Conservation (phyloP, 2,797 vertebrate species). For the Rachycentron canadum region DNA sequence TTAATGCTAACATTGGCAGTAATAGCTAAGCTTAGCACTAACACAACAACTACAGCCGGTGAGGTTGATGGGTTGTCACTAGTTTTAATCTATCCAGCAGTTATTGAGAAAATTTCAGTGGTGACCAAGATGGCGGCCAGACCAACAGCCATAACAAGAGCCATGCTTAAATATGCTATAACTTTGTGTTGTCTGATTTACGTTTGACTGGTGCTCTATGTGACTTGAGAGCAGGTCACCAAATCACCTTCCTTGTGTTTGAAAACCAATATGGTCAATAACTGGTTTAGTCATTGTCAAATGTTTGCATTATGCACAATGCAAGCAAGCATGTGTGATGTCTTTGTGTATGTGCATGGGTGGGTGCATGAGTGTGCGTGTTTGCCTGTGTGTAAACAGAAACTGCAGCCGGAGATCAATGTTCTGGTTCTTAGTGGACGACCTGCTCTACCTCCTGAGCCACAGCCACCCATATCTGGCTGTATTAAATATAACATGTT, state of each 20-base stretch:
- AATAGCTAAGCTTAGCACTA: background rate
- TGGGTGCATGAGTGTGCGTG: constrained; percentile 8
- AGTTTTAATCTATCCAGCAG: background rate
- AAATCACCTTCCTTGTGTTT: background rate
- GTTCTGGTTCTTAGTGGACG: too few relatives aligned
- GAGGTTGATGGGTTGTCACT: background rate
- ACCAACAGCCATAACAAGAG: too few relatives aligned
- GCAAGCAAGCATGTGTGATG: background rate
- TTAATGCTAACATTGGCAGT: background rate
- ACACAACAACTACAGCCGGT: background rate
- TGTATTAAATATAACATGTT: too few relatives aligned
- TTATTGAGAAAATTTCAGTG: background rate
- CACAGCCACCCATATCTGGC: too few relatives aligned
- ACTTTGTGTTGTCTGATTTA: background rate
- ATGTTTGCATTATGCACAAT: background rate
- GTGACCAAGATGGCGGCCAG: background rate
- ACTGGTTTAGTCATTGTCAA: background rate
- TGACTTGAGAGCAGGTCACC: background rate
- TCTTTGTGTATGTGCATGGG: background rate
- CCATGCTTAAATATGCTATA: background rate
- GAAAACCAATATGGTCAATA: background rate
- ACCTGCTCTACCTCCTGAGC: too few relatives aligned
- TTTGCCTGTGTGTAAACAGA: constrained; percentile 31
- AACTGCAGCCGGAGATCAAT: background rate
- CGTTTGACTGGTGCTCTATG: too few relatives aligned